phyloP scores from a whole-genome alignment of 2,888 invertebrate genomes.

The Synanthedon formicaeformis region DNA sequence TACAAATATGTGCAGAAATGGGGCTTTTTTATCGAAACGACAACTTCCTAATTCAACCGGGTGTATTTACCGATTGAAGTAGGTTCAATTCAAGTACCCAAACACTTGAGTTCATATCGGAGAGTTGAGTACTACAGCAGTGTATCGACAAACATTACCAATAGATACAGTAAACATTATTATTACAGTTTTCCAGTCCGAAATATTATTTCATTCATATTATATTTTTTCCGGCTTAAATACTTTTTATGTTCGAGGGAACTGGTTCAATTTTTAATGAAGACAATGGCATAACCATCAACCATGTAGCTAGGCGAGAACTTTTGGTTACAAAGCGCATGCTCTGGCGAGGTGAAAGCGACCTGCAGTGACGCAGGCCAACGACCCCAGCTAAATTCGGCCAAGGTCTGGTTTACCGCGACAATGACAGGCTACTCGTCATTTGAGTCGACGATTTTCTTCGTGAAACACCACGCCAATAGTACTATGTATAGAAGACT shows the following conservation, averaged over 20 bases:
- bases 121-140: background rate
- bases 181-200: background rate
- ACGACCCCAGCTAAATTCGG: conserved; percentile 54
- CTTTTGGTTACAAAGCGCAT: conserved; percentile 34
- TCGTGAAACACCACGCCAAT: too few relatives aligned
- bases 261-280: too few relatives aligned
- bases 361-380: conserved; percentile 32
- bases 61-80: conserved; percentile 3
- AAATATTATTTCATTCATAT: too few relatives aligned
- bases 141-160: background rate
- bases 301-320: conserved; percentile 16
- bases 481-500: too few relatives aligned
- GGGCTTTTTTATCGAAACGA: background rate
- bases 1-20: too few relatives aligned
- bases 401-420: conserved; percentile 42
- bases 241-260: too few relatives aligned
- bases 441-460: too few relatives aligned
- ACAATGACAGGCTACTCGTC: conserved; percentile 3
- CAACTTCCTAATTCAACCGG: conserved; percentile 2
- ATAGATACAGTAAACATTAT: background rate
- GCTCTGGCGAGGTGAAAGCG: conserved; percentile 49
- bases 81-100: conserved; percentile 15
- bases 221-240: too few relatives aligned
- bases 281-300: conserved; percentile 7
- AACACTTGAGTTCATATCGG: conserved; percentile 16